Evolutionary conservation across 2,888 invertebrate species (phyloP).

Genomic region (Sepioteuthis lessoniana): DNA sequence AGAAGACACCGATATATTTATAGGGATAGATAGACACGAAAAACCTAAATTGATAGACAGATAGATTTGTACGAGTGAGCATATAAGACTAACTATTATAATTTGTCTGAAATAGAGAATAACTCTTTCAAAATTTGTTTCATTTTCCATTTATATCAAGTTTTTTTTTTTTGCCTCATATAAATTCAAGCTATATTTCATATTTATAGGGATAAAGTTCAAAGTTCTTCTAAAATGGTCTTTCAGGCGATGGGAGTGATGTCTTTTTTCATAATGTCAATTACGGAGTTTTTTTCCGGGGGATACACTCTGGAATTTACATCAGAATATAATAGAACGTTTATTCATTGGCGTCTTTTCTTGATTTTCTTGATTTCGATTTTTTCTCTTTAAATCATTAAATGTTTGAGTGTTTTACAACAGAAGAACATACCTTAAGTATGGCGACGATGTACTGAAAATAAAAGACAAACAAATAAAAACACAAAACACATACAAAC

Average conservation of each 20-base stretch:
- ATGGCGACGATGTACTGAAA: no score
- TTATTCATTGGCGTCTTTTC: neutral
- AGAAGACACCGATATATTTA: no score
- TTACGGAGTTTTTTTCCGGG: neutral
- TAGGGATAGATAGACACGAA: no score
- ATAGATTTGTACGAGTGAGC: neutral
- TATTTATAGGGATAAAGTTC: neutral
- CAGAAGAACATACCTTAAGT: no score
- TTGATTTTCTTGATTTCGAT: no score
- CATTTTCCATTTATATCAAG: neutral
- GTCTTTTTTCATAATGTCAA: neutral
- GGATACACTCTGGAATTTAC: neutral
- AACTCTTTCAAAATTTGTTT: neutral
- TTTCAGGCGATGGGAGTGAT: neutral
- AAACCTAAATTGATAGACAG: no score
- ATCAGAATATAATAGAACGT: neutral
- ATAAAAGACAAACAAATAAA: no score
- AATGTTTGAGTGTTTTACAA: no score
- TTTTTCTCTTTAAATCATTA: no score
- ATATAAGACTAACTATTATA: neutral
- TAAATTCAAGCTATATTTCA: neutral
- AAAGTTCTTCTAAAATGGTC: neutral
- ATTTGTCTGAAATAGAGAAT: neutral
- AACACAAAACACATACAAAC: no score
- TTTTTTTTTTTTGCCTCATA: neutral